Conservation (phyloP, 2,888 invertebrate genomes). For the Ochropleura leucogaster region DNA sequence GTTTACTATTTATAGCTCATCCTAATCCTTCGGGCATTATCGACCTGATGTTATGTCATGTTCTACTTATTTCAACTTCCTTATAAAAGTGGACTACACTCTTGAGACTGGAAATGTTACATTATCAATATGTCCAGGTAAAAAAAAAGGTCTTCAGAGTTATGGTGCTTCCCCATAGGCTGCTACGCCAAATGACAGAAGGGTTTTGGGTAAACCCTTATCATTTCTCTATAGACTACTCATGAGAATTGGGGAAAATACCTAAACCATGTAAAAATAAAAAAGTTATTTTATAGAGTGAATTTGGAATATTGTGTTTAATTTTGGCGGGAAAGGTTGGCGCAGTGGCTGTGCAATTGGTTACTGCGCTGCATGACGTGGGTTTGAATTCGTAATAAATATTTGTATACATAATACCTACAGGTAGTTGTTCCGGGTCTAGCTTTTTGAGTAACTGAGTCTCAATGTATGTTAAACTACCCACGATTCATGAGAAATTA, state of each 20-base stretch:
- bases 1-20: neutral
- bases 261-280: neutral
- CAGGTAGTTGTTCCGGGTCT: no score
- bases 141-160: neutral
- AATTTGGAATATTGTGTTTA: neutral
- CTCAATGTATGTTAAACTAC: no score
- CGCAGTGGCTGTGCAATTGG: no score
- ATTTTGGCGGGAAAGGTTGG: no score
- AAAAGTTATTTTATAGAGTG: neutral
- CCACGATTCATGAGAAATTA: no score
- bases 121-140: neutral
- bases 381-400: no score
- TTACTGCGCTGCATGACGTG: no score
- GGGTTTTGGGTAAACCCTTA: neutral
- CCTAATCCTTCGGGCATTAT: neutral
- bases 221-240: constrained; percentile 14
- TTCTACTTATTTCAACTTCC: neutral
- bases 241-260: neutral
- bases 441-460: no score
- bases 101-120: neutral
- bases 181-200: neutral
- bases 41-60: neutral
- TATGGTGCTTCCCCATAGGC: neutral
- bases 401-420: no score
- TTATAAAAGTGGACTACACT: neutral